A percentile compares a stretch with the other conserved stretches of the same genome.
phyloP scores from a whole-genome alignment of 2,888 invertebrate species.

The Celastrina argiolus region DNA sequence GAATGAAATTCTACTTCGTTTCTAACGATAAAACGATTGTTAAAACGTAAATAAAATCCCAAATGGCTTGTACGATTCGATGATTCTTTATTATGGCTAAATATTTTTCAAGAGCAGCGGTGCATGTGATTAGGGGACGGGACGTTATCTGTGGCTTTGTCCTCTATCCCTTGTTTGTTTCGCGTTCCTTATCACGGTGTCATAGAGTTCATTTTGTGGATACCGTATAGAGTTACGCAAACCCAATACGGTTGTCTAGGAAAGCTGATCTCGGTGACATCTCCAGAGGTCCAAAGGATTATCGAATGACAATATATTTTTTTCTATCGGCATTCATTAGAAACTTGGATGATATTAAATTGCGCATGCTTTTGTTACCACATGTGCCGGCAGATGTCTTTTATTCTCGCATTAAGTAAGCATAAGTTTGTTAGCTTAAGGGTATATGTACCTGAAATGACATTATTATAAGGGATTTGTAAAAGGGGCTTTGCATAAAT shows the following conservation, averaged over 20 bases:
- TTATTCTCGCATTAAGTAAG: constrained; percentile 56
- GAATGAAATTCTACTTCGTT: neutral
- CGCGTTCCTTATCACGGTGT: constrained; percentile 25
- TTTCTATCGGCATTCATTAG: constrained; percentile 60
- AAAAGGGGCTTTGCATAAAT: neutral
- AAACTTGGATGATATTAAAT: constrained; percentile 74
- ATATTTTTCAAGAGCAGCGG: constrained; percentile 71
- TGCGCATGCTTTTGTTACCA: constrained; percentile 71
- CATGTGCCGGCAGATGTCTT: constrained; percentile 73
- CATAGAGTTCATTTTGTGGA: constrained; percentile 33
- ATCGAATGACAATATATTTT: constrained; percentile 75
- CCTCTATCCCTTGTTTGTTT: constrained; percentile 53
- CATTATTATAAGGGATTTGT: neutral
- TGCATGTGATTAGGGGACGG: constrained; percentile 77
- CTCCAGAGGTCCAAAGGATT: constrained; percentile 71
- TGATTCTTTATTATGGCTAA: constrained; percentile 58
- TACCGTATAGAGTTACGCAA: constrained; percentile 74
- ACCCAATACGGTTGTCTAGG: constrained; percentile 69
- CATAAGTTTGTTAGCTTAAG: constrained; percentile 4
- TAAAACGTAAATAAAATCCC: constrained; percentile 55
- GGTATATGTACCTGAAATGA: neutral
- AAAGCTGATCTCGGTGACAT: constrained; percentile 77
- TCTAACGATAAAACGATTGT: constrained; percentile 35
- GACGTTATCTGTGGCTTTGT: constrained; percentile 71
- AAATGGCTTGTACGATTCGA: constrained; percentile 59